These are phyloP conservation scores for Nymphalis c-album DNA, from an alignment of 2,888 invertebrate genomes.

Conservation along the genomic window DNA sequence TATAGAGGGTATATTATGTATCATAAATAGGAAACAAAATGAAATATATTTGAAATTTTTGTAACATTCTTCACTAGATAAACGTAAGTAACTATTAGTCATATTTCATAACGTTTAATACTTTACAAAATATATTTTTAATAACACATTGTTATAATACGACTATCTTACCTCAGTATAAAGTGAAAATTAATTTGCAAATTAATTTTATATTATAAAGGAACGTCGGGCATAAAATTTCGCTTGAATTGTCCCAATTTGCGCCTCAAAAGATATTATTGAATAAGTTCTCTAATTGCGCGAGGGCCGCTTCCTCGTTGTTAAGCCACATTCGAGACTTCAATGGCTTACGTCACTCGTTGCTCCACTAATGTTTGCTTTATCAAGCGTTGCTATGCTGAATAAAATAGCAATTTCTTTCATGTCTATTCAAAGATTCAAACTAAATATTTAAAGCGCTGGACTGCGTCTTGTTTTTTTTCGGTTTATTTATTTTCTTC, in stretches of 20 bases:
- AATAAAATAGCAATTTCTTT: constrained; percentile 23
- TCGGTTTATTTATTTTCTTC: neutral
- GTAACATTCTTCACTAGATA: no score
- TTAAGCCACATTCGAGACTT: constrained; percentile 36
- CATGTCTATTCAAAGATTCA: constrained; percentile 11
- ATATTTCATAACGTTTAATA: no score
- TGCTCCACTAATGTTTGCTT: constrained; percentile 28
- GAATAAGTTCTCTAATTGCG: constrained; percentile 45
- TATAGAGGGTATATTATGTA: no score
- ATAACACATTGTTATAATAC: no score
- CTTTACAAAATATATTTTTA: no score
- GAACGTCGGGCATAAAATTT: neutral
- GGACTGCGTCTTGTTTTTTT: neutral
- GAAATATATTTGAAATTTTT: no score
- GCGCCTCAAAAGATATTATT: constrained; percentile 34
- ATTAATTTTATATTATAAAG: constrained; percentile 23
- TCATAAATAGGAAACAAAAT: no score
- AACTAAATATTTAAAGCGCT: constrained; percentile 16
- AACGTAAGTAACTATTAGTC: no score
- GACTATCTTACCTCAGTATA: no score
- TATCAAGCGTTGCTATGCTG: constrained; percentile 35
- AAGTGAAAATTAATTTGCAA: constrained; percentile 16
- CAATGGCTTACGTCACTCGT: constrained; percentile 44
- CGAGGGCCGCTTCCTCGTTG: constrained; percentile 43
- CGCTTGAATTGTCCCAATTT: constrained; percentile 9